Conservation (phyloP, 2,797 vertebrate species). For the Catostomus latipinnis region DNA sequence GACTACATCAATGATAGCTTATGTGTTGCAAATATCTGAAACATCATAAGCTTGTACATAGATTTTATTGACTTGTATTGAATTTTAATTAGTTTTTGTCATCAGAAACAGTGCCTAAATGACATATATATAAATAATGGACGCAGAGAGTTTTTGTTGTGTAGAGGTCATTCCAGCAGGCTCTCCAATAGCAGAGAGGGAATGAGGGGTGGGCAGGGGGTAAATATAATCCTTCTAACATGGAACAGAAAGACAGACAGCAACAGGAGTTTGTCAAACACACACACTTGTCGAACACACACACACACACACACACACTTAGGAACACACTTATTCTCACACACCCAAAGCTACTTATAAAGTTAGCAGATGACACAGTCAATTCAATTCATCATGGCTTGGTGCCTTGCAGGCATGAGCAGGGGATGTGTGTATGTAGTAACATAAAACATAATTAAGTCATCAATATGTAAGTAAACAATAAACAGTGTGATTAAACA, state of each 20-base stretch:
- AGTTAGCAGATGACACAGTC: conserved; percentile 11
- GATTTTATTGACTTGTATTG: background rate
- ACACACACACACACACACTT: background rate
- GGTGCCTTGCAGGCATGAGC: background rate
- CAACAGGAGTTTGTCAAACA: conserved; percentile 65
- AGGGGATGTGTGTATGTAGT: background rate
- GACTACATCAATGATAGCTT: background rate
- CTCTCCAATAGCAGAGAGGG: conserved; percentile 47
- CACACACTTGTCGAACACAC: background rate
- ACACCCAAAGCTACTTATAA: conserved; percentile 10
- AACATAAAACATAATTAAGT: background rate
- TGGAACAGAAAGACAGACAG: conserved; percentile 71
- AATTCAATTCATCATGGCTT: conserved; percentile 8
- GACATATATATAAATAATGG: background rate
- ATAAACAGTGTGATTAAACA: background rate
- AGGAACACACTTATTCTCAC: conserved; percentile 14
- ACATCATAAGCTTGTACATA: background rate
- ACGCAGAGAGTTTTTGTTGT: background rate
- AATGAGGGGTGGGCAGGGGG: conserved; percentile 27
- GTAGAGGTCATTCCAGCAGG: conserved; percentile 63
- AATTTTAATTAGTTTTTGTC: background rate
- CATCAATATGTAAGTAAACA: background rate
- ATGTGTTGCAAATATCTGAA: background rate
- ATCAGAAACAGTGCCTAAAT: background rate
- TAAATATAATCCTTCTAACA: conserved; percentile 74